Evolutionary conservation across 2,797 vertebrate species (phyloP).

Genomic region (Hyperoplus lanceolatus): DNA sequence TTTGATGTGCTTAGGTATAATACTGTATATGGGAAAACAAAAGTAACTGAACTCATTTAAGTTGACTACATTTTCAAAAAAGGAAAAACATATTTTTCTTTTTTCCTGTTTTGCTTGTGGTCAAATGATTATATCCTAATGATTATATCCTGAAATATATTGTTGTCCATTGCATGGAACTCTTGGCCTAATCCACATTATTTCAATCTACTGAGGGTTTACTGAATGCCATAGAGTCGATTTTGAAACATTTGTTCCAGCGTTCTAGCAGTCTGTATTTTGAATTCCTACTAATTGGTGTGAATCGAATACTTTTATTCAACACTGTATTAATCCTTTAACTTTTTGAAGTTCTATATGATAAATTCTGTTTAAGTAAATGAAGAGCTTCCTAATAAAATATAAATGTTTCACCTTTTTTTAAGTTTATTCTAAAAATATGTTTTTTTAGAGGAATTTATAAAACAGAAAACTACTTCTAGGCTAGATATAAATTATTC

Average conservation of each 20-base stretch:
- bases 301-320: background rate
- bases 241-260: background rate
- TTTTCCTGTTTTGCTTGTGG: too few relatives aligned
- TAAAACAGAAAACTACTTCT: background rate
- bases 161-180: fast-evolving
- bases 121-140: too few relatives aligned
- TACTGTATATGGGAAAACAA: background rate
- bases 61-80: background rate
- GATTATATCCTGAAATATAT: background rate
- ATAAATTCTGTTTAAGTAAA: background rate
- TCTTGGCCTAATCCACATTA: background rate
- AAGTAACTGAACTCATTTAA: background rate
- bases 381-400: background rate
- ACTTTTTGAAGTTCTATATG: background rate
- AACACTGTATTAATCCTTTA: background rate
- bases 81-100: too few relatives aligned
- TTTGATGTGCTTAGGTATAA: background rate
- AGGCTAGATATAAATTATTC: too few relatives aligned
- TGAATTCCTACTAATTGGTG: background rate
- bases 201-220: background rate
- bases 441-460: background rate
- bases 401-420: background rate
- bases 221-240: background rate
- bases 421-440: background rate
- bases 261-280: background rate